These are phyloP conservation scores for Stramonita haemastoma DNA, from an alignment of 2,888 invertebrate species.

Conservation along the genomic window DNA sequence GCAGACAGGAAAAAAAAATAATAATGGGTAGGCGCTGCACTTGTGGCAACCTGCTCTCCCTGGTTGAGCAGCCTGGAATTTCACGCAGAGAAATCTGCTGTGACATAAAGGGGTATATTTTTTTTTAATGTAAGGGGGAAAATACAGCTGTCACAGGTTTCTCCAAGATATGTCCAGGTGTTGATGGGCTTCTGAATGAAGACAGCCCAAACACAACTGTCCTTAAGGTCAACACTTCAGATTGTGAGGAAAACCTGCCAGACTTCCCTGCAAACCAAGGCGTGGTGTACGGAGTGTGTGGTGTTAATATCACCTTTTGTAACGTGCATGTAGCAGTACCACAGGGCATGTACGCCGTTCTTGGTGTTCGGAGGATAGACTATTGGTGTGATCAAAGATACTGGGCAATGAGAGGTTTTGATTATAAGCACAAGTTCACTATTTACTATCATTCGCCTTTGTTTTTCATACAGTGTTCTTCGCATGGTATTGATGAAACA, in stretches of 20 bases:
- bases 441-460: no score
- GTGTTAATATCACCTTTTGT: background rate
- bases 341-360: background rate
- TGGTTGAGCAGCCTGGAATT: no score
- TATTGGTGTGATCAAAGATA: background rate
- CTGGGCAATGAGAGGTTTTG: background rate
- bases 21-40: no score
- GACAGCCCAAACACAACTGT: background rate
- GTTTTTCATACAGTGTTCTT: background rate
- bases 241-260: background rate
- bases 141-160: no score
- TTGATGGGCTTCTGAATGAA: background rate
- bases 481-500: background rate
- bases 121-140: no score
- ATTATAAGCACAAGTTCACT: no score
- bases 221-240: background rate
- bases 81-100: no score
- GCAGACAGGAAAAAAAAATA: no score
- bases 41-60: no score
- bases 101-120: no score
- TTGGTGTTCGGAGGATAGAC: background rate
- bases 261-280: background rate
- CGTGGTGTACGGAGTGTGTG: background rate
- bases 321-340: background rate
- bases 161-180: background rate